Conservation (phyloP, 2,888 invertebrate genomes). For the Zhengitettix transpicula region DNA sequence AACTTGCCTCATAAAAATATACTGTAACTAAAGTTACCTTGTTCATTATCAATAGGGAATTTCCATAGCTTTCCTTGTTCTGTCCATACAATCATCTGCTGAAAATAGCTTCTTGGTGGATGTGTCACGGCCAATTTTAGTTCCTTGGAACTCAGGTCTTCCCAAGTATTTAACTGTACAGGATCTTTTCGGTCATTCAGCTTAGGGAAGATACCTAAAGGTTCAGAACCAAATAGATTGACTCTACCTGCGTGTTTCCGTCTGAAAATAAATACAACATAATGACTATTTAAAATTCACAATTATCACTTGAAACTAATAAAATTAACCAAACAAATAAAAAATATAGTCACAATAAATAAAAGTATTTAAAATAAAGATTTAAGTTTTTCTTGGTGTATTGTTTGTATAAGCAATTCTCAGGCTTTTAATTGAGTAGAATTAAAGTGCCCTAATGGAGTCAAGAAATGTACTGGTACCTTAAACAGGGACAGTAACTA, state of each 20-base stretch:
- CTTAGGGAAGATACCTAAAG: slow-evolving; percentile 45
- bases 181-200: slow-evolving; percentile 23
- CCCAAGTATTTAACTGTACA: slow-evolving; percentile 44
- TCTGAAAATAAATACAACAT: background rate
- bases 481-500: no score
- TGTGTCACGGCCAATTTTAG: slow-evolving; percentile 47
- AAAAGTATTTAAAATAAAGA: no score
- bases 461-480: no score
- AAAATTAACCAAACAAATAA: background rate
- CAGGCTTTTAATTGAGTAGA: no score
- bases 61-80: slow-evolving; percentile 89
- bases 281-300: background rate
- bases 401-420: no score
- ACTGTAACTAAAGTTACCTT: slow-evolving; percentile 40
- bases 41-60: slow-evolving; percentile 95
- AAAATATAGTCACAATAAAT: no score
- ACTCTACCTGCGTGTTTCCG: slow-evolving; percentile 26
- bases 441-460: no score
- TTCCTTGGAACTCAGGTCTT: slow-evolving; percentile 43
- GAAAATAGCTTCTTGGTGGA: slow-evolving; percentile 74
- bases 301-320: background rate
- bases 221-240: slow-evolving; percentile 42
- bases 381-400: no score
- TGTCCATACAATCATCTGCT: slow-evolving; percentile 89
- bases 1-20: no score